Base-by-base conservation (phyloP, 2,888 invertebrate species). In the Esperia sulphurella region DNA sequence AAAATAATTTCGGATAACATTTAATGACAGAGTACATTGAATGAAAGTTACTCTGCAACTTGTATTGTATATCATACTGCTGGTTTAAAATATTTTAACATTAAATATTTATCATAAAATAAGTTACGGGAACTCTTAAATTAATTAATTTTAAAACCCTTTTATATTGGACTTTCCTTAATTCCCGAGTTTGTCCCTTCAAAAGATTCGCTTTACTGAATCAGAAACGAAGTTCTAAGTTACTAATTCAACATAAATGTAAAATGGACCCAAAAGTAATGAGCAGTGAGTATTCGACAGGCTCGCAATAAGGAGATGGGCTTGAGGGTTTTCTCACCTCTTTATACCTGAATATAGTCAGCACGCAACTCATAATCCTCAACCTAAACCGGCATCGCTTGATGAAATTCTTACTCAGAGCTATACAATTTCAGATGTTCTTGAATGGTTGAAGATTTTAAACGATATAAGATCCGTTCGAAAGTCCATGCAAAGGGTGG, bases 101-200 rank as follows among this genome's bases (percentile, higher is more conserved):
- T 31, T 5, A 21, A 31, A 9, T 31, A 31, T 9, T 35, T 35
- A 35, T 35, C 10, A n/a, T 35, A 35, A n/a, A 35, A 35, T 31
- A 43, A 45, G 9, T 49, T 40, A 46, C 30, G 40, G 45, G 47
- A 50, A 46, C 49, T 46, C 42, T 41, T 40, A 59, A 62, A 58
- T 66, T 65, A 65, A 68, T 71, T 69, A 64, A 63, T 49, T 56
- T 58, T 53, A 57, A 54, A 60, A 60, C 58, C 59, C 58, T 61
- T 64, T 60, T 55, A 58, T 57, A 55, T 53, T 52, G 46, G 41
- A 45, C 45, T 52, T 50, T 21, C 54, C 52, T 53, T 52, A 54
- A 60, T 63, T 54, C 49, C 41, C 41, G 21, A 56, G 53, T 53
- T 48, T 50, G 52, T 51, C 50, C 43, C 49, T 49, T 59, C 43